Evolutionary conservation across 2,888 invertebrate species (phyloP).

Genomic region (Cenopis cana): DNA sequence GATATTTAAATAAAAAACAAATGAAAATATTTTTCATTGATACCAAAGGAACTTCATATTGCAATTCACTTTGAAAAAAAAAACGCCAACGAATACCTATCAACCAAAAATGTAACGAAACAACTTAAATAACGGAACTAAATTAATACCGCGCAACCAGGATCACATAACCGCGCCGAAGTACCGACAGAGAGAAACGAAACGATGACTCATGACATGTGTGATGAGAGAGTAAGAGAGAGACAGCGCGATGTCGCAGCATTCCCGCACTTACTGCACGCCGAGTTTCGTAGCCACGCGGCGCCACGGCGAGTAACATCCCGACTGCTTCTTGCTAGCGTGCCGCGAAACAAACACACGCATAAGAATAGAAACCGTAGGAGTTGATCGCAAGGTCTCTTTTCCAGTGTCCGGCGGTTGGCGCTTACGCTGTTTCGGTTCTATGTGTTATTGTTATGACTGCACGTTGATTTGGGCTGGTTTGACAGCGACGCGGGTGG

Average conservation of each 20-base stretch:
- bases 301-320: constrained; percentile 96
- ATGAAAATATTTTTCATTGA: neutral
- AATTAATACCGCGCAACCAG: constrained; percentile 45
- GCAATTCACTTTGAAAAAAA: constrained; percentile 35
- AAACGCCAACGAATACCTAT: constrained; percentile 18
- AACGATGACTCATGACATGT: constrained; percentile 65
- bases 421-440: constrained; percentile 26
- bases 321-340: constrained; percentile 87
- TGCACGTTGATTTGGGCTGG: constrained; percentile 16
- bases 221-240: constrained; percentile 70
- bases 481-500: constrained; percentile 51
- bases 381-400: constrained; percentile 24
- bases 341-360: constrained; percentile 70
- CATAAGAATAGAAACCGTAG: constrained; percentile 69
- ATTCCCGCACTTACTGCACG: constrained; percentile 94
- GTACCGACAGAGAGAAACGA: constrained; percentile 53
- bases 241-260: constrained; percentile 65
- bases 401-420: constrained; percentile 22
- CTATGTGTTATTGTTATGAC: constrained; percentile 23
- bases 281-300: constrained; percentile 97
- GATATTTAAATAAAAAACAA: neutral
- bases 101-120: constrained; percentile 25
- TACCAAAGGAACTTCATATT: neutral
- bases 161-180: constrained; percentile 45
- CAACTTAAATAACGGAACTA: constrained; percentile 29